phyloP scores from a whole-genome alignment of 2,888 invertebrate genomes.

The Lacanobia wlatinum region DNA sequence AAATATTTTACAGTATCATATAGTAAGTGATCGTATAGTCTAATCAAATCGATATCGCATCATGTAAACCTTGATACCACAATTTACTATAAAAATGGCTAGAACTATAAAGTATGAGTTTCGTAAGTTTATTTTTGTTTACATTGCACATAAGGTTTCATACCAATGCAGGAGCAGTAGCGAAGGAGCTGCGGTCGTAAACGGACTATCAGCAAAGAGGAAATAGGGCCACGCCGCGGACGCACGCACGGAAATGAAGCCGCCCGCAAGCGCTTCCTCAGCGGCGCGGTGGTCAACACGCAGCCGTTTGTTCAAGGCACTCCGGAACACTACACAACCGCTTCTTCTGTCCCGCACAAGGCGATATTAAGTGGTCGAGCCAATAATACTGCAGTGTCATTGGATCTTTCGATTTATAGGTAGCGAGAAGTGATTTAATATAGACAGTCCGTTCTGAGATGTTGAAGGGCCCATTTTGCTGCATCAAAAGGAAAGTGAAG shows the following conservation, averaged over 20 bases:
- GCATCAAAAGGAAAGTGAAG: not conserved
- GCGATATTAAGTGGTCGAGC: slow-evolving; percentile 24
- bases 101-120: not conserved
- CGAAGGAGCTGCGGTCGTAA: slow-evolving; percentile 68
- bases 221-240: slow-evolving; percentile 72
- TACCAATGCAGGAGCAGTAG: slow-evolving; percentile 32
- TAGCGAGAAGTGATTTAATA: not conserved
- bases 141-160: slow-evolving; percentile 13
- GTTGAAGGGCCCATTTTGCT: not conserved
- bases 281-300: slow-evolving; percentile 59
- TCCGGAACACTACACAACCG: slow-evolving; percentile 48
- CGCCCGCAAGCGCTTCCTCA: slow-evolving; percentile 73
- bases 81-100: not conserved
- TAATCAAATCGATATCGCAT: not conserved
- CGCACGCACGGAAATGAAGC: slow-evolving; percentile 83
- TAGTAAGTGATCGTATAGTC: too few species aligned
- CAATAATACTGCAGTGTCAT: slow-evolving; percentile 5
- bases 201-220: slow-evolving; percentile 79
- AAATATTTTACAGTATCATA: too few species aligned
- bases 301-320: slow-evolving; percentile 65
- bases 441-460: not conserved
- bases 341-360: slow-evolving; percentile 16
- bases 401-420: not conserved
- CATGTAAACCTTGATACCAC: not conserved
- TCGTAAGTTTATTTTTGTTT: not conserved